phyloP scores from a whole-genome alignment of 1,140 invertebrate species.

The Gryon sp. region DNA sequence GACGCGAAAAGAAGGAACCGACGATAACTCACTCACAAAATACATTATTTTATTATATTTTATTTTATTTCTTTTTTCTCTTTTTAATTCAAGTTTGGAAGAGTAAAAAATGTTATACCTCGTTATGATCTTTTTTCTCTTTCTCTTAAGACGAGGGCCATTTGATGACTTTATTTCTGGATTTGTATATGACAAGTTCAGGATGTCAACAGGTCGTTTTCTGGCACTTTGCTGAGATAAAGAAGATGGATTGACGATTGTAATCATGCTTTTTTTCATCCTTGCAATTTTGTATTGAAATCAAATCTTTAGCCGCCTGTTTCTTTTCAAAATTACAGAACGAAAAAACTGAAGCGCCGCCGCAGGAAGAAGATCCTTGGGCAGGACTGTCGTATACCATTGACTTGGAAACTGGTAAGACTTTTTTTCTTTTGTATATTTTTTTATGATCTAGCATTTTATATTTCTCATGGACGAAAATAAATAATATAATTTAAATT shows the following conservation, averaged over 20 bases:
- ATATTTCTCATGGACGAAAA: too few species aligned
- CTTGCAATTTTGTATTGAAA: too few species aligned
- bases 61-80: too few species aligned
- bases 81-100: background rate
- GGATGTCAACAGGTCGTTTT: too few species aligned
- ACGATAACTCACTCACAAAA: conserved; percentile 38
- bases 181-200: too few species aligned
- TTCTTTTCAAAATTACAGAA: conserved; percentile 66
- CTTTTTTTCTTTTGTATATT: conserved; percentile 1
- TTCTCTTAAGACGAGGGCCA: conserved; percentile 2
- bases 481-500: too few species aligned
- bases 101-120: conserved; percentile 1
- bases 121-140: conserved; percentile 30
- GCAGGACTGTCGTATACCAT: conserved; percentile 88
- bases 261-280: too few species aligned
- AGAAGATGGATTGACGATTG: too few species aligned
- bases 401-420: conserved; percentile 92
- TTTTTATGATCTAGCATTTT: too few species aligned
- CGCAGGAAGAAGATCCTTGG: conserved; percentile 82
- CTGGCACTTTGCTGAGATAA: too few species aligned
- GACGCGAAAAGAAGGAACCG: conserved; percentile 16
- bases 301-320: too few species aligned
- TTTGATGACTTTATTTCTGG: conserved; percentile 22
- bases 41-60: too few species aligned
- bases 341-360: conserved; percentile 65